Base-by-base conservation (phyloP, 92 coral and sea anemone species). In the Anthopleura xanthogrammica region DNA sequence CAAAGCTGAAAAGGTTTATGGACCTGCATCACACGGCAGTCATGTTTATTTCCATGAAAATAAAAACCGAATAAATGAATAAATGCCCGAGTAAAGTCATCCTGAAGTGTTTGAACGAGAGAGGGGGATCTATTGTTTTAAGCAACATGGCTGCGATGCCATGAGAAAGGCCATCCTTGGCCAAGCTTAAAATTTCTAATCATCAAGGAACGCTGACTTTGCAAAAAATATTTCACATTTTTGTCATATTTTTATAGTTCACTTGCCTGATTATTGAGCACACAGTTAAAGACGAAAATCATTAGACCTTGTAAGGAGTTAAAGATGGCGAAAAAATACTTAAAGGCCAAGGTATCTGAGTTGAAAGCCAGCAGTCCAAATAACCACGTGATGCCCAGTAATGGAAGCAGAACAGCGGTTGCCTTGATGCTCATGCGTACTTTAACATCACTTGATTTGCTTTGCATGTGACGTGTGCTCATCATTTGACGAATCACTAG, bases 301-400 rank as follows among this genome's bases (percentile, higher is more conserved):
- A 93, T 88, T 86, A 95, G 86, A 22, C 98, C 98, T 80, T 95
- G 98, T 2, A 86, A 82, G 7, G 98, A 89, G 87, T 94, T 94
- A n/a, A 89, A 84, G 78, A 95, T 90, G 87, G 95, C 92, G 85
- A 95, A 95, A 19, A 93, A 77, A 80, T 92, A 95, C 82, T 91
- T 89, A 87, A 95, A 86, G 82, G 91, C 87, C 73, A 95, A 75
- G 1, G 98, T 92, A 16, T 86, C 92, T 43, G 94, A 82, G 77
- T 84, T 94, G 84, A 95, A 90, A 73, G 94, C 90, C 82, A 95
- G 80, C 80, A 95, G 87, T 23, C 98, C 98, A 80, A 95, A 95
- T 72, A 95, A 60, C 98, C 98, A 95, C 78, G 98, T 93, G 88
- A 90, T 77, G 9, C 98, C 98, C 57, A 95, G 97, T 56, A 95